Evolutionary conservation across 2,888 invertebrate species (phyloP).

Genomic region (Caenorhabditis sp.): DNA sequence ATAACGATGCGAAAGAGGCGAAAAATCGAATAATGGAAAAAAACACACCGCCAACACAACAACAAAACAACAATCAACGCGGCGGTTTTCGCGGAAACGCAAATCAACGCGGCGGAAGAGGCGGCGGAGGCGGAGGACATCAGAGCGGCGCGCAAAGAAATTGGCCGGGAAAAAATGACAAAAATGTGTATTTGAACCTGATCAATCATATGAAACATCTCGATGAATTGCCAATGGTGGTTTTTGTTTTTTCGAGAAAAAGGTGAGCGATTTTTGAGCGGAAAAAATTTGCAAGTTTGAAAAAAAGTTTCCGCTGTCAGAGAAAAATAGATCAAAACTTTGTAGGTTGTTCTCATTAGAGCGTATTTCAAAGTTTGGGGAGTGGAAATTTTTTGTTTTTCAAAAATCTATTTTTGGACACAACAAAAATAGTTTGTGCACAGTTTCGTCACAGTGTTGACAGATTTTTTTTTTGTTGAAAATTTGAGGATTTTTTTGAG

Average conservation of each 20-base stretch:
- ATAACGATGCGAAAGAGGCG: conserved; percentile 46
- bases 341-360: too few relatives aligned
- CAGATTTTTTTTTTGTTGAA: too few relatives aligned
- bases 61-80: not conserved
- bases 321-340: too few relatives aligned
- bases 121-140: conserved; percentile 10
- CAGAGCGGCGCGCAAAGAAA: conserved; percentile 13
- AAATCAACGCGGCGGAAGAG: conserved; percentile 4
- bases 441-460: too few relatives aligned
- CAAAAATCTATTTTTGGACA: too few relatives aligned
- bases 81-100: too few relatives aligned
- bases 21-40: conserved; percentile 31
- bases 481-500: too few relatives aligned
- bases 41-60: not conserved
- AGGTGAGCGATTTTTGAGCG: conserved; percentile 15
- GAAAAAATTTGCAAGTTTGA: not conserved
- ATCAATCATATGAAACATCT: conserved; percentile 83
- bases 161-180: conserved; percentile 76
- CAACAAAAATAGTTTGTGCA: too few relatives aligned
- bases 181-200: conserved; percentile 83
- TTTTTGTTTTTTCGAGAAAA: conserved; percentile 88
- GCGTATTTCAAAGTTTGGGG: too few relatives aligned
- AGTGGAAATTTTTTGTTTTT: too few relatives aligned
- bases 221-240: conserved; percentile 89
- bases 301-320: too few relatives aligned